Evolutionary conservation across 2,113 vertebrate species (phyloP).

Genomic region (Sylvilagus bachmani): DNA sequence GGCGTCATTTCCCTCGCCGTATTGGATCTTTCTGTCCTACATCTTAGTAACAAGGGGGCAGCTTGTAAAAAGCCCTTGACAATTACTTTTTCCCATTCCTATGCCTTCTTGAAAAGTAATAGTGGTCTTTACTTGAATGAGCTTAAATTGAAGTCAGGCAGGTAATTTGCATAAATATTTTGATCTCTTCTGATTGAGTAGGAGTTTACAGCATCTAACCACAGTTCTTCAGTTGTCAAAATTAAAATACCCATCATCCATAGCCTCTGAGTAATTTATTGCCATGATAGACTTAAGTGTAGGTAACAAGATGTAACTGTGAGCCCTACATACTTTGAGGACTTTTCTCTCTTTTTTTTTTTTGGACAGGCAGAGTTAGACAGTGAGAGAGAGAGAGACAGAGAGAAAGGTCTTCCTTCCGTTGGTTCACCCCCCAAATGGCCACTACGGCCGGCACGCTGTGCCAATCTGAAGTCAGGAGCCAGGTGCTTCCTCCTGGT

Average conservation of each 20-base stretch:
- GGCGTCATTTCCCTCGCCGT: accelerated
- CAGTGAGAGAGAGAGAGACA: too few relatives aligned
- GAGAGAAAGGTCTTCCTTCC: too few relatives aligned
- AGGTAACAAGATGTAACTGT: neutral
- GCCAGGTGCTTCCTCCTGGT: too few relatives aligned
- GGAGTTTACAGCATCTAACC: neutral
- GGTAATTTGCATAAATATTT: neutral
- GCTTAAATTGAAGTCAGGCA: neutral
- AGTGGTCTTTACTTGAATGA: neutral
- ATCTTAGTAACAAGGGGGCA: too few relatives aligned
- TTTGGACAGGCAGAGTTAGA: too few relatives aligned
- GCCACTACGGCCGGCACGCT: too few relatives aligned
- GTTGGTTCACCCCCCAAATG: too few relatives aligned
- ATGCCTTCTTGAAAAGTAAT: neutral
- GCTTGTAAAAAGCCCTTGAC: neutral
- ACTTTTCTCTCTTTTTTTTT: neutral
- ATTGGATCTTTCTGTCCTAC: neutral
- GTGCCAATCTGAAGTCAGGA: too few relatives aligned
- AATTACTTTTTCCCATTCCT: neutral
- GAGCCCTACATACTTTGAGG: neutral
- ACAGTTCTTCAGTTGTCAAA: neutral
- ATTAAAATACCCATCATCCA: neutral
- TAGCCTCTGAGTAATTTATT: neutral
- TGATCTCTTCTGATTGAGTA: neutral
- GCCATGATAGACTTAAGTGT: neutral